Percentiles rank a stretch among this genome's conserved stretches.
Evolutionary conservation across 2,888 invertebrate species (phyloP).

Genomic region (Agapostemon virescens): DNA sequence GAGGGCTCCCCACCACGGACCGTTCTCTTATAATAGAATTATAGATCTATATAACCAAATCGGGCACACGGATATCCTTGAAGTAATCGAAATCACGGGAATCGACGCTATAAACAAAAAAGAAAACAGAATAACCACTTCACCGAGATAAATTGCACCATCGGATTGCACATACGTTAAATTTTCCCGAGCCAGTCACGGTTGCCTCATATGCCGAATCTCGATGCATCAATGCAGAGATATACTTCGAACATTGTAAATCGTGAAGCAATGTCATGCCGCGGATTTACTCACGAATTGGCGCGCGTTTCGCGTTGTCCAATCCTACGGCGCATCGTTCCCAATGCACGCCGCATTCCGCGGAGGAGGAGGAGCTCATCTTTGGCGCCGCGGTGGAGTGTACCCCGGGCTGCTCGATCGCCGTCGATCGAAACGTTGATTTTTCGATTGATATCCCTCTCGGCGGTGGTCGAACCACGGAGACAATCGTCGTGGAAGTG

Average conservation of each 20-base stretch:
- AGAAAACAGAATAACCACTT: too few relatives aligned
- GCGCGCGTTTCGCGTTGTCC: constrained; percentile 11
- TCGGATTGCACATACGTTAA: neutral
- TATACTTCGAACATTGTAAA: too few relatives aligned
- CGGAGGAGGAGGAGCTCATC: constrained; percentile 49
- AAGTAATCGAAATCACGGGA: neutral
- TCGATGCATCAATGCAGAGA: too few relatives aligned
- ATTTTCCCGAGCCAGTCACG: neutral
- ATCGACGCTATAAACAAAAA: neutral
- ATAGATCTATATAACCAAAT: constrained; percentile 27
- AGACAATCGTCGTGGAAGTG: constrained; percentile 10
- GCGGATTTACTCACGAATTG: constrained; percentile 44
- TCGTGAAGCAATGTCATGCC: neutral
- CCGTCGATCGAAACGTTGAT: constrained; percentile 12
- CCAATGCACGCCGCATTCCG: constrained; percentile 36
- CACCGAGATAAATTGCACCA: neutral
- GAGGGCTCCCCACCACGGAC: neutral
- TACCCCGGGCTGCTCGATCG: neutral
- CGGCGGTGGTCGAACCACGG: neutral
- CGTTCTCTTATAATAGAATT: constrained; percentile 43
- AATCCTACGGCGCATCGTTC: constrained; percentile 23
- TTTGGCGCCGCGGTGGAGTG: neutral
- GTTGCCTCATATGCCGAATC: neutral
- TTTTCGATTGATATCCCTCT: constrained; percentile 26
- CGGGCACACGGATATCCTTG: neutral